These are phyloP conservation scores for Alexandromys fortis DNA, from an alignment of 2,113 vertebrate species.

Conservation along the genomic window DNA sequence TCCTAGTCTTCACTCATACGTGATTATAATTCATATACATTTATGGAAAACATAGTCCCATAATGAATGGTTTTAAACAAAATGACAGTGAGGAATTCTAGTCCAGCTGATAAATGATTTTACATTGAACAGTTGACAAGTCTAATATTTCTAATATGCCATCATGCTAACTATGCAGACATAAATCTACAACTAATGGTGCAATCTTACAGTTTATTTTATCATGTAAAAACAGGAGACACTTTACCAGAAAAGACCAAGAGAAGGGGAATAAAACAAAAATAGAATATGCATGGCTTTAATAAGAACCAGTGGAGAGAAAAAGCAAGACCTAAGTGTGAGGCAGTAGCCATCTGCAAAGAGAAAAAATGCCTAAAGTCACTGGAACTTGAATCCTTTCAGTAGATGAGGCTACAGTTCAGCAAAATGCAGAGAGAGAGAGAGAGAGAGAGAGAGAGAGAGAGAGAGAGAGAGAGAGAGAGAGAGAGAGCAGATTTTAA, in stretches of 20 bases:
- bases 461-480: slow-evolving; percentile 11
- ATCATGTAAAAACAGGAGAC: background rate
- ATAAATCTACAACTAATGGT: background rate
- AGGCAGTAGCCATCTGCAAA: background rate
- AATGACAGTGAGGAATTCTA: background rate
- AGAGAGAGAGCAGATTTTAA: background rate
- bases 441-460: background rate
- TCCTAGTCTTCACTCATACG: background rate
- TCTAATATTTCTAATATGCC: background rate
- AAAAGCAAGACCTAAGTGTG: background rate
- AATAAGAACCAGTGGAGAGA: background rate
- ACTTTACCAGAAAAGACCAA: background rate
- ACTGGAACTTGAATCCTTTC: background rate
- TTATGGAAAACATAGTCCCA: slow-evolving; percentile 2
- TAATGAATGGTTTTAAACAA: slow-evolving; percentile 15
- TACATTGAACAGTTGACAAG: slow-evolving; percentile 34
- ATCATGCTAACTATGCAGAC: background rate
- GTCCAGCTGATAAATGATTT: background rate
- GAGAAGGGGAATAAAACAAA: background rate
- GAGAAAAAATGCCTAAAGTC: slow-evolving; percentile 3
- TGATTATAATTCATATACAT: background rate
- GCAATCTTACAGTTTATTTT: slow-evolving; percentile 32
- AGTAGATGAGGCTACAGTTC: slow-evolving; percentile 17
- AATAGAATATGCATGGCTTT: background rate
- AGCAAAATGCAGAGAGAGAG: slow-evolving; percentile 1